A percentile compares a stretch with the other conserved stretches of the same genome.
phyloP scores from a whole-genome alignment of 2,113 vertebrate species.

The Etia nguti region DNA sequence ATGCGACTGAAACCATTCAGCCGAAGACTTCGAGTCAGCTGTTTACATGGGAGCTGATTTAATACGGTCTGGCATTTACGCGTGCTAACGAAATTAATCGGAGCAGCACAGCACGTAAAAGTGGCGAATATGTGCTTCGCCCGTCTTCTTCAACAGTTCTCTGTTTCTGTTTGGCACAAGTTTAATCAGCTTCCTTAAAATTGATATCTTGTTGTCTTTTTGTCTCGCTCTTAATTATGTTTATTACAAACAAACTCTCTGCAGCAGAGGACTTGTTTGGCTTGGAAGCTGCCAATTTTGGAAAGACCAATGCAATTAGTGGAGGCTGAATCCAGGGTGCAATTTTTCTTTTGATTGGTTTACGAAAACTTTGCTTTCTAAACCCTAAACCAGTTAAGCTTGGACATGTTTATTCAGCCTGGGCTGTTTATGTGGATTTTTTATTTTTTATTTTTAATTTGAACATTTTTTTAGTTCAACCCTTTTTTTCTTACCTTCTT shows the following conservation, averaged over 20 bases:
- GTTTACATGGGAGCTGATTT: not conserved
- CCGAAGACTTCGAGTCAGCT: not conserved
- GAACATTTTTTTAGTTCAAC: not conserved
- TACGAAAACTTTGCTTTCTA: not conserved
- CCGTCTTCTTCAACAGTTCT: not conserved
- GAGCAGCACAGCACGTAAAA: not conserved
- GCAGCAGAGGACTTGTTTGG: not conserved
- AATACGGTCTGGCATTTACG: not conserved
- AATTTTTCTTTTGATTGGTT: not conserved
- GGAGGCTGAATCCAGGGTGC: not conserved
- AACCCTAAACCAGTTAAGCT: not conserved
- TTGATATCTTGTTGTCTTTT: not conserved
- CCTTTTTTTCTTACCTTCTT: not conserved
- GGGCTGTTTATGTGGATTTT: not conserved
- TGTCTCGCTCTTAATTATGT: not conserved
- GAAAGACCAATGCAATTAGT: not conserved
- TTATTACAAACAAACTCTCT: not conserved
- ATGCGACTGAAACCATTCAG: not conserved
- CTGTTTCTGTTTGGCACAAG: not conserved
- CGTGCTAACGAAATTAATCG: not conserved
- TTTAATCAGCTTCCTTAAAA: not conserved
- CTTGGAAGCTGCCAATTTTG: not conserved
- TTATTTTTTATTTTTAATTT: not conserved
- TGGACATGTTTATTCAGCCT: not conserved
- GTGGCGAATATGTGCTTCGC: not conserved